A percentile compares a stretch with the other conserved stretches of the same genome.
Conservation (phyloP, 2,888 invertebrate species). For the Hydrotaea cyrtoneurina region DNA sequence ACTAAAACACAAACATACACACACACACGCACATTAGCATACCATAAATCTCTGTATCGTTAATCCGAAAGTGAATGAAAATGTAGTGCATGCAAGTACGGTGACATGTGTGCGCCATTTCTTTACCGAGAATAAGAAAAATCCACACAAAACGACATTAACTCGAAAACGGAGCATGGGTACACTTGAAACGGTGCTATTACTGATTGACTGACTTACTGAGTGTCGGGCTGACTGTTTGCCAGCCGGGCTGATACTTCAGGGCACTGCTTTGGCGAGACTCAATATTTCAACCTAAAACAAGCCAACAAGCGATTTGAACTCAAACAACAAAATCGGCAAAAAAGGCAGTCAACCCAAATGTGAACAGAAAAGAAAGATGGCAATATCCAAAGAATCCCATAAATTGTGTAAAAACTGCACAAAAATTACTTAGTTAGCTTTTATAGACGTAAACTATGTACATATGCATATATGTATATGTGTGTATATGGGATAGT, state of each 20-base stretch:
- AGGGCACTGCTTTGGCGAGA: background rate
- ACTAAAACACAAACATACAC: background rate
- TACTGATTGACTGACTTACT: background rate
- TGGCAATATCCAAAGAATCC: conserved; percentile 1
- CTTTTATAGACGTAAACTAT: background rate
- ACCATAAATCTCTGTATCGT: background rate
- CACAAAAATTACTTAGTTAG: background rate
- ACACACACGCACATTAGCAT: background rate
- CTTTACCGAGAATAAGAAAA: background rate
- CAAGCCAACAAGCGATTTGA: background rate
- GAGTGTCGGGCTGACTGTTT: background rate
- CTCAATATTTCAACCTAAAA: background rate
- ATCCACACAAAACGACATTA: background rate
- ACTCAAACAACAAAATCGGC: background rate
- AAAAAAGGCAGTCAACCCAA: background rate
- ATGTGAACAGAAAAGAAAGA: background rate
- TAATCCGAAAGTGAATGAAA: background rate
- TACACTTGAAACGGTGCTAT: background rate
- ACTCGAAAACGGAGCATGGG: background rate
- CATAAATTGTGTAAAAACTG: background rate
- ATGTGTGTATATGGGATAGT: too few relatives aligned
- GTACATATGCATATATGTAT: background rate
- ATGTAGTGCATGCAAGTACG: background rate
- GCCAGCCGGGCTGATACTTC: background rate
- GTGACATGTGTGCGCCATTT: background rate